phyloP scores from a whole-genome alignment of 2,113 vertebrate species.

The Origma solitaria region DNA sequence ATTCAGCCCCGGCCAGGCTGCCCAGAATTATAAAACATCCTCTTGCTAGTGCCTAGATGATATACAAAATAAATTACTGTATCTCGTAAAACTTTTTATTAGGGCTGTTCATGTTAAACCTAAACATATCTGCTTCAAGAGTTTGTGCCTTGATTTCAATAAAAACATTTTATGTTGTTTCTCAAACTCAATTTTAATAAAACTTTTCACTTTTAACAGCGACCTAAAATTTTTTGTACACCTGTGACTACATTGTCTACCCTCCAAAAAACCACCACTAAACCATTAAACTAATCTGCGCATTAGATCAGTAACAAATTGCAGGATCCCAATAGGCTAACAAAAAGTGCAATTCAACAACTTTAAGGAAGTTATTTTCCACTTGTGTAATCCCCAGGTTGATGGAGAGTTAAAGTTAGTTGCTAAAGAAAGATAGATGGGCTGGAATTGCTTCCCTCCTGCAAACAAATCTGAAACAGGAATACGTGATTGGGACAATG shows the following conservation, averaged over 20 bases:
- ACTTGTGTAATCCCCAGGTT: neutral
- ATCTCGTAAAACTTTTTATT: neutral
- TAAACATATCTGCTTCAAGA: neutral
- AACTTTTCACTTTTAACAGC: neutral
- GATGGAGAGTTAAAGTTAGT: neutral
- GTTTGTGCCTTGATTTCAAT: neutral
- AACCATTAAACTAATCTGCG: neutral
- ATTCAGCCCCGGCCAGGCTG: neutral
- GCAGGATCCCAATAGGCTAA: neutral
- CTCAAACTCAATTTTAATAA: neutral
- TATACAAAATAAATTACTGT: neutral
- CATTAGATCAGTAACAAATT: neutral
- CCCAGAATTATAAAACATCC: neutral
- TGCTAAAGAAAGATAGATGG: neutral
- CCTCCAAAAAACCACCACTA: neutral
- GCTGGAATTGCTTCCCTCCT: neutral
- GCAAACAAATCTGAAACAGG: neutral
- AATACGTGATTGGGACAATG: neutral
- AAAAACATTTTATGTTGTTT: accelerated
- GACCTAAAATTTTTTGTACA: neutral
- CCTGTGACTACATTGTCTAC: neutral
- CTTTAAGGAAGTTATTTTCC: neutral
- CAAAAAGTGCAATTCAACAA: neutral
- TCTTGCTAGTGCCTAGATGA: neutral
- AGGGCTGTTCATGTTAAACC: neutral